These are phyloP conservation scores for Lochmaea capreae DNA, from an alignment of 2,888 invertebrate genomes.

Conservation along the genomic window DNA sequence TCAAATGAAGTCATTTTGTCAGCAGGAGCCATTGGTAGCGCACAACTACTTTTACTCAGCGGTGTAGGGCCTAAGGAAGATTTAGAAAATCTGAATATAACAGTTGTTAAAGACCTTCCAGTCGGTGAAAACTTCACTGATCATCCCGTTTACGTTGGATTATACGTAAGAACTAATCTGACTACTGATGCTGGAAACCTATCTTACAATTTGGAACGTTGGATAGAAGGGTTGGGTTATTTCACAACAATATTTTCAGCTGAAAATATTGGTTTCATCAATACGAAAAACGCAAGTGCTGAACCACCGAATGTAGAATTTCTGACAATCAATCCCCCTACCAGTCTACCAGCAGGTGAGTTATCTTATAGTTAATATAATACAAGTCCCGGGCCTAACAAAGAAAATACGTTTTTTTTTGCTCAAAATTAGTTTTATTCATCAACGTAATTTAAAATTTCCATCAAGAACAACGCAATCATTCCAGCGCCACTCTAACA, in stretches of 20 bases:
- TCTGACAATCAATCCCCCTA: slow-evolving; percentile 10
- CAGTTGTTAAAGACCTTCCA: slow-evolving; percentile 50
- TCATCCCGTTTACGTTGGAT: slow-evolving; percentile 50
- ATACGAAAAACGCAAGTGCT: slow-evolving; percentile 1
- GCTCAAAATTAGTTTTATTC: too few relatives aligned
- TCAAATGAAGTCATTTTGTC: slow-evolving; percentile 78
- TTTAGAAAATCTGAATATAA: slow-evolving; percentile 46
- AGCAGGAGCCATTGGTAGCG: slow-evolving; percentile 79
- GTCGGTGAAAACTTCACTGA: slow-evolving; percentile 53
- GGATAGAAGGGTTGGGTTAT: slow-evolving; percentile 10
- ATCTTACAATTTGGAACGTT: slow-evolving; percentile 2
- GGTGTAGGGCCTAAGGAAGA: slow-evolving; percentile 54
- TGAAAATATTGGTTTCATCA: slow-evolving; percentile 20
- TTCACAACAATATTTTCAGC: slow-evolving; percentile 13
- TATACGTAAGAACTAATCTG: slow-evolving; percentile 40
- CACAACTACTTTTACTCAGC: slow-evolving; percentile 55
- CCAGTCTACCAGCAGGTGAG: slow-evolving; percentile 24
- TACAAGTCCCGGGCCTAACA: too few relatives aligned
- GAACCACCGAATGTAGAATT: slow-evolving; percentile 16
- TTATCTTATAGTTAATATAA: too few relatives aligned
- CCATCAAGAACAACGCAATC: too few relatives aligned
- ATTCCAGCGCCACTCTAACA: too few relatives aligned
- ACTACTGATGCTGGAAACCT: slow-evolving; percentile 19
- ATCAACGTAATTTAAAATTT: too few relatives aligned
- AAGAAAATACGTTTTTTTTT: too few relatives aligned